Evolutionary conservation across 2,888 invertebrate genomes (phyloP).

Genomic region (Lottia scabra): DNA sequence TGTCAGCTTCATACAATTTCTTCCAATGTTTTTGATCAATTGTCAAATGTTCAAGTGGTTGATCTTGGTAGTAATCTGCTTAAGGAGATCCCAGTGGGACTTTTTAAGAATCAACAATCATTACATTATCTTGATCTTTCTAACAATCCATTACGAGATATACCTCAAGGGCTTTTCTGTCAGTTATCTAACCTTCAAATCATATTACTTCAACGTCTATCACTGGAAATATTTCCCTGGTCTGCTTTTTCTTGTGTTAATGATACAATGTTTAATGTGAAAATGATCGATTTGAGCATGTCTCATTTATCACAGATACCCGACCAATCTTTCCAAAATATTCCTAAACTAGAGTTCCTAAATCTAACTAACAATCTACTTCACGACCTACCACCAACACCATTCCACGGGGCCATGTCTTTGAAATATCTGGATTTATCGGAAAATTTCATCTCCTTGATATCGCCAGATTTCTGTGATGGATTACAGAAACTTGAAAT

Average conservation of each 20-base stretch:
- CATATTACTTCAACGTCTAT: not conserved
- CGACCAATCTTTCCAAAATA: slow-evolving; percentile 11
- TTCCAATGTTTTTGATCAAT: not conserved
- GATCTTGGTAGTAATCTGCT: not conserved
- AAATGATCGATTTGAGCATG: slow-evolving; percentile 15
- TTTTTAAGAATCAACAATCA: not conserved
- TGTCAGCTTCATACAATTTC: not conserved
- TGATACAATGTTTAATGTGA: not conserved
- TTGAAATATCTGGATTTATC: slow-evolving; percentile 10
- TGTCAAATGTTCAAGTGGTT: not conserved
- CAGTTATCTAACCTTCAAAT: not conserved
- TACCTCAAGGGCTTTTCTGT: not conserved
- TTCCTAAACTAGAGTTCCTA: slow-evolving; percentile 10
- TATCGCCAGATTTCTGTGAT: slow-evolving; percentile 16
- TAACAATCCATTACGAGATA: not conserved
- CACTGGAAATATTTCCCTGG: not conserved
- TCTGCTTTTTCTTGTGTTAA: not conserved
- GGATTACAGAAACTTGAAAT: slow-evolving; percentile 1
- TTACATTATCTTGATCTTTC: not conserved
- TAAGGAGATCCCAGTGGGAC: not conserved
- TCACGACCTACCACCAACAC: slow-evolving; percentile 12
- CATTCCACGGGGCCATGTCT: slow-evolving; percentile 13
- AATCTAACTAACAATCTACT: slow-evolving; percentile 19
- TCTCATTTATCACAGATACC: slow-evolving; percentile 12
- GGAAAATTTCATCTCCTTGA: slow-evolving; percentile 7